Percentiles rank a stretch among this genome's conserved stretches.
Evolutionary conservation across 2,888 invertebrate genomes (phyloP).

Genomic region (Dorcus parallelipipedus): DNA sequence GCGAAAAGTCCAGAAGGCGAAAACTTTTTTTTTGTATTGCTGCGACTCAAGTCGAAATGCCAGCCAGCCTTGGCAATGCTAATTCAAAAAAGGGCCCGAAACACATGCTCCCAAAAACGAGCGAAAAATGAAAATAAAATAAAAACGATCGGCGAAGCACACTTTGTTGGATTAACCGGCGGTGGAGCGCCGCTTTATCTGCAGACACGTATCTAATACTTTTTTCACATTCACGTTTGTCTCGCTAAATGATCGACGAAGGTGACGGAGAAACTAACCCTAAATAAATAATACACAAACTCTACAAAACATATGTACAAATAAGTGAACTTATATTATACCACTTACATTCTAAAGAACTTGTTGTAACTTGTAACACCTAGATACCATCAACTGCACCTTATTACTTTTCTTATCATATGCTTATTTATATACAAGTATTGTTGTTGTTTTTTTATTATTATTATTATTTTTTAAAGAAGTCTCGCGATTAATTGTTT

Average conservation of each 20-base stretch:
- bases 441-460: no score
- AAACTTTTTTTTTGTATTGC: constrained; percentile 20
- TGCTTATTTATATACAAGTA: constrained; percentile 1
- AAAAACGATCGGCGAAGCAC: no score
- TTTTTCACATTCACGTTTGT: constrained; percentile 16
- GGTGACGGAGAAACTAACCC: not conserved
- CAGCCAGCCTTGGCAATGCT: not conserved
- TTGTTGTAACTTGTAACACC: not conserved
- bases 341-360: not conserved
- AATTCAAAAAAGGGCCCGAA: constrained; percentile 6
- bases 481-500: no score
- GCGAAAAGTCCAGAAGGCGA: constrained; percentile 21
- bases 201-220: constrained; percentile 16
- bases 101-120: no score
- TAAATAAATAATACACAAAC: constrained; percentile 17
- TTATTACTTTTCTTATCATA: no score
- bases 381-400: no score
- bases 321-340: constrained; percentile 11
- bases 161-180: no score
- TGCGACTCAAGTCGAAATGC: constrained; percentile 13
- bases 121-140: no score
- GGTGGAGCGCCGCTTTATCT: no score
- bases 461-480: not conserved
- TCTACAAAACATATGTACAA: constrained; percentile 14
- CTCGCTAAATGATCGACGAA: no score